Percentiles rank a stretch among this genome's conserved stretches.
These are phyloP conservation scores for Xiphydria camelus DNA, from an alignment of 2,888 invertebrate species.

Conservation along the genomic window DNA sequence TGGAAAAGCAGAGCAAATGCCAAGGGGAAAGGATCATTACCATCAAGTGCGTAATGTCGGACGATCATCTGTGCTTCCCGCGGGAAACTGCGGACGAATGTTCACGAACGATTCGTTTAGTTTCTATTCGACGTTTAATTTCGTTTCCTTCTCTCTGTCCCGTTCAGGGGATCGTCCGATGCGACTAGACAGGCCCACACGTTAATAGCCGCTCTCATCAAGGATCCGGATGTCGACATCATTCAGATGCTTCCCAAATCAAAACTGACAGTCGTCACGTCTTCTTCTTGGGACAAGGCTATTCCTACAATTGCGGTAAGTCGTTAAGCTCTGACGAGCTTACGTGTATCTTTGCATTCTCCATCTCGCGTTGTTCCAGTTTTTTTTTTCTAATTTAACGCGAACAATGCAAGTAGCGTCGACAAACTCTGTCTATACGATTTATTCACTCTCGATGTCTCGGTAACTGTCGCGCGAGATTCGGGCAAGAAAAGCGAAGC, in stretches of 20 bases:
- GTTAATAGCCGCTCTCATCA: slow-evolving; percentile 88
- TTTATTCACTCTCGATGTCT: too few species aligned
- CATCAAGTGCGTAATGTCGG: slow-evolving; percentile 72
- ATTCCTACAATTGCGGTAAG: slow-evolving; percentile 56
- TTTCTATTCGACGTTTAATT: too few species aligned
- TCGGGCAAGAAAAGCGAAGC: too few species aligned
- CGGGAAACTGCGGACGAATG: too few species aligned
- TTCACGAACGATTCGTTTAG: too few species aligned
- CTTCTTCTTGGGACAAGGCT: slow-evolving; percentile 66
- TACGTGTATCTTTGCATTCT: background rate
- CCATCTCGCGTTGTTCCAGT: background rate
- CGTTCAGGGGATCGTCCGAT: slow-evolving; percentile 86
- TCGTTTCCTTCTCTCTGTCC: slow-evolving; percentile 25
- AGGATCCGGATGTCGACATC: slow-evolving; percentile 94
- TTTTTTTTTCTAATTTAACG: background rate
- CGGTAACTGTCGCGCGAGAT: too few species aligned
- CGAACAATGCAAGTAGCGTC: too few species aligned
- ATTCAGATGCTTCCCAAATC: slow-evolving; percentile 77
- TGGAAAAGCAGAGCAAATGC: slow-evolving; percentile 95
- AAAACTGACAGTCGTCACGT: slow-evolving; percentile 62
- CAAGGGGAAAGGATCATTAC: slow-evolving; percentile 94
- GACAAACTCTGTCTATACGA: too few species aligned
- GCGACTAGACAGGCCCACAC: slow-evolving; percentile 90
- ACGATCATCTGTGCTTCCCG: too few species aligned
- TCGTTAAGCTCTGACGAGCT: slow-evolving; percentile 16